Evolutionary conservation across 2,797 vertebrate species (phyloP), one percentile per base, ranked within the genome.

Genomic region (Intellagama lesueurii): DNA sequence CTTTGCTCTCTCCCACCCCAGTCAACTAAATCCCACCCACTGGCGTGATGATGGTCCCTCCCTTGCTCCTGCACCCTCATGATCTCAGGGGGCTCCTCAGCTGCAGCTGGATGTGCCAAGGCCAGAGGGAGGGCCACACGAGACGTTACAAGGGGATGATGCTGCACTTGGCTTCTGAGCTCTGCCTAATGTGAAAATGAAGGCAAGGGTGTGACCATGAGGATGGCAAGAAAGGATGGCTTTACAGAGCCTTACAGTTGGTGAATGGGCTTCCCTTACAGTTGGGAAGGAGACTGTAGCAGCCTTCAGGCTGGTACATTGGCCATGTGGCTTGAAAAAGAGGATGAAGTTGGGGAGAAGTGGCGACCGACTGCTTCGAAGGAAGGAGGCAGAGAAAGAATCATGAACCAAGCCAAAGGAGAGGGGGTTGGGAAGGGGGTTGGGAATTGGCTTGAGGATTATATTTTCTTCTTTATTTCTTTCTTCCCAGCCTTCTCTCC

Each of bases 61-160:
- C 91, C 0, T 0, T 84, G 91, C 81, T 0, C 0, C 52, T 87
- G 86, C 64, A 82, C 86, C 85, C 73, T 79, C 0, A n/a, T 32
- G 92, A 56, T 90, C 81, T 91, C 7, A 82, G 80, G 64, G 89
- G 92, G 87, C 93, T 95, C 92, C 93, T 32, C 1, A 90, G 0
- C 0, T 28, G 88, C 1, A 9, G 88, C 91, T 91, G 94, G 92
- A 92, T 73, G 94, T 96, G 97, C 96, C 96, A 96, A 96, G 95
- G 92, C 93, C 44, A 7, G 81, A 91, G 92, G 91, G 84, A 93
- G 91, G 85, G 89, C 88, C 87, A 28, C 6, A 64, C 0, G 0
- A 77, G 89, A 85, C 0, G 75, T 85, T 86, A 72, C 81, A 3
- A 40, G 70, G 85, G 77, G 81, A 60, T 14, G 72, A 92, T 1